Conservation (phyloP, 2,888 invertebrate genomes). For the Rhingia rostrata region DNA sequence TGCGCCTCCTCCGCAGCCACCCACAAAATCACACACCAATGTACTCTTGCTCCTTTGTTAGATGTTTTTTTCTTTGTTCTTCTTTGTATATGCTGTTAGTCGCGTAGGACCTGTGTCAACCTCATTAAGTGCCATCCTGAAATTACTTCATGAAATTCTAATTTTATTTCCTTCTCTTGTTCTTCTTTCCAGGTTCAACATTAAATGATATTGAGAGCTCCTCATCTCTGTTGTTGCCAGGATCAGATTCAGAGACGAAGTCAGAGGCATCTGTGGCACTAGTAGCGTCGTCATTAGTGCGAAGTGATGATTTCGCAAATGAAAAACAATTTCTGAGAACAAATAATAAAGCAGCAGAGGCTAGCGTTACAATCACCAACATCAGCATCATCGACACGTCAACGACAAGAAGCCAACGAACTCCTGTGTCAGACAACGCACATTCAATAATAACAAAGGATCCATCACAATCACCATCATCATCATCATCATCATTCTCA, state of each 20-base stretch:
- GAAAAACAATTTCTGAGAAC: slow-evolving; percentile 78
- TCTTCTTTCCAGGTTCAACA: slow-evolving; percentile 67
- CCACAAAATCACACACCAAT: background rate
- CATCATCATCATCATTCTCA: slow-evolving; percentile 60
- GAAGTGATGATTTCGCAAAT: slow-evolving; percentile 77
- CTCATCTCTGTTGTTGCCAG: slow-evolving; percentile 65
- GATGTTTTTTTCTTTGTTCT: slow-evolving; percentile 8
- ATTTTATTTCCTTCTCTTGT: slow-evolving; percentile 42
- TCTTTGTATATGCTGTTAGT: background rate
- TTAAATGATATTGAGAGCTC: slow-evolving; percentile 65
- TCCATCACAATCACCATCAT: slow-evolving; percentile 60
- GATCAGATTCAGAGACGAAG: slow-evolving; percentile 61
- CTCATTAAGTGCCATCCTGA: slow-evolving; percentile 39
- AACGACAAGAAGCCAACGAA: slow-evolving; percentile 25
- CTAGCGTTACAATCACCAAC: slow-evolving; percentile 31
- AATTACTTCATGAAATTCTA: slow-evolving; percentile 63
- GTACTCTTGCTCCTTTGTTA: background rate
- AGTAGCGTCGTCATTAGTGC: slow-evolving; percentile 76
- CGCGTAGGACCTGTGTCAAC: slow-evolving; percentile 39
- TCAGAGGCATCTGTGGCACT: slow-evolving; percentile 63
- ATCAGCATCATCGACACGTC: slow-evolving; percentile 58
- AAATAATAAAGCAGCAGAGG: slow-evolving; percentile 57
- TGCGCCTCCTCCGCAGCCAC: background rate
- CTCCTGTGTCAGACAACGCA: slow-evolving; percentile 54
- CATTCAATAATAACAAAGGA: slow-evolving; percentile 65